Conservation (phyloP, 2,888 invertebrate species). For the Dione vanillae region DNA sequence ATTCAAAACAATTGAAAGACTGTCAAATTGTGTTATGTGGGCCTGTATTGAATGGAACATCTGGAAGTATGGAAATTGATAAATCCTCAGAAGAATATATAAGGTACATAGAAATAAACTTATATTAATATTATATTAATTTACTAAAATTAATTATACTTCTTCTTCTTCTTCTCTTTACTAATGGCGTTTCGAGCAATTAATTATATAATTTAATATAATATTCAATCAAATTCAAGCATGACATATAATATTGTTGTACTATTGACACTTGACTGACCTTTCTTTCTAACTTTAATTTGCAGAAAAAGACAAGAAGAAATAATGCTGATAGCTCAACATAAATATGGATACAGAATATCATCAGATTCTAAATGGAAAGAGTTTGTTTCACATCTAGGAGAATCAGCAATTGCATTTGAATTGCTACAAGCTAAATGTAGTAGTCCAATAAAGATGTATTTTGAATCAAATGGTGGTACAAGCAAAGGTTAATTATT, state of each 20-base stretch:
- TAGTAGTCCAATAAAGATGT: slow-evolving; percentile 84
- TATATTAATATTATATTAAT: no score
- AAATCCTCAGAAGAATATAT: slow-evolving; percentile 81
- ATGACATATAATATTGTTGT: no score
- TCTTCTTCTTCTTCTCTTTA: no score
- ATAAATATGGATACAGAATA: slow-evolving; percentile 86
- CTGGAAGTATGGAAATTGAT: slow-evolving; percentile 79
- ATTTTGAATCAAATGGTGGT: slow-evolving; percentile 69
- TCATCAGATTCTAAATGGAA: slow-evolving; percentile 77
- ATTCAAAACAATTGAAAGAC: slow-evolving; percentile 56
- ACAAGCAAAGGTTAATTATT: slow-evolving; percentile 79
- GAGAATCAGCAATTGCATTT: slow-evolving; percentile 86
- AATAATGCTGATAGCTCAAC: slow-evolving; percentile 87
- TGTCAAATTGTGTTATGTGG: slow-evolving; percentile 79
- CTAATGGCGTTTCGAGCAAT: no score
- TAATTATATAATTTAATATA: no score
- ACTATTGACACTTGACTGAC: no score
- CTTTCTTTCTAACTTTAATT: slow-evolving; percentile 36
- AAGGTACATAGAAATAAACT: slow-evolving; percentile 63
- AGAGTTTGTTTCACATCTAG: slow-evolving; percentile 84
- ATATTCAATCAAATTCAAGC: no score
- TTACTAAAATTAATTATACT: no score
- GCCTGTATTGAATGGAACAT: slow-evolving; percentile 83
- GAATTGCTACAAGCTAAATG: slow-evolving; percentile 88
- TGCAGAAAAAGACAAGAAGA: slow-evolving; percentile 85